Evolutionary conservation across 2,888 invertebrate species (phyloP).

Genomic region (Oeneis ivallda): DNA sequence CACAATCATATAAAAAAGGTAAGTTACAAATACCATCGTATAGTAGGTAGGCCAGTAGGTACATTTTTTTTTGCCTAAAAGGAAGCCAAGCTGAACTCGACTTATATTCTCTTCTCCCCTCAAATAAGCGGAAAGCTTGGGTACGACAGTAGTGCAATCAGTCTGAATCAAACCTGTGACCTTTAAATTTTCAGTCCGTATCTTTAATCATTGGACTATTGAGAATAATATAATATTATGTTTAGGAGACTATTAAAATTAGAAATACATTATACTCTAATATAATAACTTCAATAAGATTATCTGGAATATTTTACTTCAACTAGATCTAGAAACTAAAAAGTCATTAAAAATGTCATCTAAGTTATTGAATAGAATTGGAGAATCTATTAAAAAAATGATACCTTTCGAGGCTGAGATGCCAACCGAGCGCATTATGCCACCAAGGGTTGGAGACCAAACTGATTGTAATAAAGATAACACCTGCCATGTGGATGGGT

Average conservation of each 20-base stretch:
- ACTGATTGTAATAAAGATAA: constrained; percentile 77
- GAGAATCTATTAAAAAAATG: constrained; percentile 59
- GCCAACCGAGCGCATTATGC: constrained; percentile 63
- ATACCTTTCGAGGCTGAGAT: constrained; percentile 69
- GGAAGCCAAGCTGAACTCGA: too few relatives aligned
- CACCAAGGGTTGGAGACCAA: constrained; percentile 70
- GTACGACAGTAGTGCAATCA: too few relatives aligned
- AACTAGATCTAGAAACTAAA: constrained; percentile 62
- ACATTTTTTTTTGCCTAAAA: too few relatives aligned
- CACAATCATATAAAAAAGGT: constrained; percentile 63
- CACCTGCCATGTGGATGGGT: constrained; percentile 85
- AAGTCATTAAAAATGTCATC: constrained; percentile 53
- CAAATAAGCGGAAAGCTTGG: too few relatives aligned
- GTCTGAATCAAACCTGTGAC: too few relatives aligned
- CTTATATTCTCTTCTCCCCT: too few relatives aligned
- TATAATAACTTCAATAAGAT: background rate
- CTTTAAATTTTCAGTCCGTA: too few relatives aligned
- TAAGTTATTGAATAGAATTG: constrained; percentile 59
- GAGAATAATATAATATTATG: too few relatives aligned
- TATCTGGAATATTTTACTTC: constrained; percentile 3
- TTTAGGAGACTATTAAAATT: background rate
- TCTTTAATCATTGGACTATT: too few relatives aligned
- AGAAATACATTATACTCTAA: background rate
- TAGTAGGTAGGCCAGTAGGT: too few relatives aligned
- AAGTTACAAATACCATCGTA: too few relatives aligned